Conservation (phyloP, 2,888 invertebrate species). For the Eupithecia tripunctaria region DNA sequence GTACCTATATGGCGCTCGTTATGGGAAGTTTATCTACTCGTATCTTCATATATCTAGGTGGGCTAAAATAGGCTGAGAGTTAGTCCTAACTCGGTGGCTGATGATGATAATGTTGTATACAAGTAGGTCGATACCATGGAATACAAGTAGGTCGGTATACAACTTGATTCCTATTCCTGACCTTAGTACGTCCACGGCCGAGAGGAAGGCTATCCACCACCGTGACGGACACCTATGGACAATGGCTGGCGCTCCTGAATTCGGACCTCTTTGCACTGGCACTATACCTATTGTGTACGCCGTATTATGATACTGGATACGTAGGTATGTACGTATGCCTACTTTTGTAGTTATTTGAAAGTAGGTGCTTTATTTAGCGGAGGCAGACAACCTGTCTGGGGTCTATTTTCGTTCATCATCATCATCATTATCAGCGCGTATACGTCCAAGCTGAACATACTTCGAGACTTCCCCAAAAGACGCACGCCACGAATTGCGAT, state of each 20-base stretch:
- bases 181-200: background rate
- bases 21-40: too few relatives aligned
- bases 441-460: too few relatives aligned
- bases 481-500: too few relatives aligned
- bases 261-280: slow-evolving; percentile 2
- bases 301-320: background rate
- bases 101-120: background rate
- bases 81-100: too few relatives aligned
- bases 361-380: background rate
- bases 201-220: slow-evolving; percentile 12
- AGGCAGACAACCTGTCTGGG: slow-evolving; percentile 8
- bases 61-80: background rate
- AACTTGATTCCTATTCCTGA: background rate
- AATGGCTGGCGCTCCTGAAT: slow-evolving; percentile 7
- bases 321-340: background rate
- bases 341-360: background rate
- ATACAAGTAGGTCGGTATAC: too few relatives aligned
- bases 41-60: too few relatives aligned
- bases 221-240: slow-evolving; percentile 8
- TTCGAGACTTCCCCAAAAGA: too few relatives aligned
- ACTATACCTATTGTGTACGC: background rate
- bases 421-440: too few relatives aligned
- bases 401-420: background rate
- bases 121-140: too few relatives aligned
- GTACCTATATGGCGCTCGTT: too few relatives aligned